Conservation (phyloP, 2,113 vertebrate genomes). For the Dunckerocampus dactyliophorus region DNA sequence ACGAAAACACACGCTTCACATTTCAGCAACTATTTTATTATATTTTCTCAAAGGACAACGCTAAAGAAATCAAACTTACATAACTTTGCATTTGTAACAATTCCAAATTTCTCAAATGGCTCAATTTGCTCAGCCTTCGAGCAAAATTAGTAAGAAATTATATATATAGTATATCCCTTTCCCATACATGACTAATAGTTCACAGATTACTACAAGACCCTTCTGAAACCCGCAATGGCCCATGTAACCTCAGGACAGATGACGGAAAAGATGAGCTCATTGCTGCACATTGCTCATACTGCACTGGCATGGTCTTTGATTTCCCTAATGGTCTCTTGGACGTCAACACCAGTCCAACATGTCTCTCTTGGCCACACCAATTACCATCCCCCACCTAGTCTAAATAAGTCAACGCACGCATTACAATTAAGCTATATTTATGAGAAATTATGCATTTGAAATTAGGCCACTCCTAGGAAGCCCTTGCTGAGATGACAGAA, state of each 20-base stretch:
- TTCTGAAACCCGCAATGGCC: slow-evolving; percentile 13
- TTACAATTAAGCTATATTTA: slow-evolving; percentile 60
- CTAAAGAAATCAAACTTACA: too few species aligned
- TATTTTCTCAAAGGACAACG: too few species aligned
- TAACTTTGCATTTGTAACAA: too few species aligned
- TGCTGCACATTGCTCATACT: slow-evolving; percentile 13
- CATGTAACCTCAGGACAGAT: slow-evolving; percentile 5
- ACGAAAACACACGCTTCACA: too few species aligned
- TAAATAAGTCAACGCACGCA: slow-evolving; percentile 60
- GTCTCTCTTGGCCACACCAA: slow-evolving; percentile 58
- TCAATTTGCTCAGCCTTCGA: too few species aligned
- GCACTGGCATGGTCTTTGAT: slow-evolving; percentile 29
- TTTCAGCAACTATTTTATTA: too few species aligned
- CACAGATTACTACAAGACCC: background rate
- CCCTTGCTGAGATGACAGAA: slow-evolving; percentile 57
- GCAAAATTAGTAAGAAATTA: too few species aligned
- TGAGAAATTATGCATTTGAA: slow-evolving; percentile 55
- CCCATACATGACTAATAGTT: slow-evolving; percentile 5
- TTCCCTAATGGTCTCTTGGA: slow-evolving; percentile 52
- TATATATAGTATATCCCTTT: too few species aligned
- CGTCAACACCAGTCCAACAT: slow-evolving; percentile 45
- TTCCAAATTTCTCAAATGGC: too few species aligned
- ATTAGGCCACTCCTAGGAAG: slow-evolving; percentile 48
- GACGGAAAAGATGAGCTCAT: slow-evolving; percentile 58
- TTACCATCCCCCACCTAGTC: slow-evolving; percentile 48